phyloP scores from a whole-genome alignment of 2,113 vertebrate species.

The Telmatochromis brichardi region DNA sequence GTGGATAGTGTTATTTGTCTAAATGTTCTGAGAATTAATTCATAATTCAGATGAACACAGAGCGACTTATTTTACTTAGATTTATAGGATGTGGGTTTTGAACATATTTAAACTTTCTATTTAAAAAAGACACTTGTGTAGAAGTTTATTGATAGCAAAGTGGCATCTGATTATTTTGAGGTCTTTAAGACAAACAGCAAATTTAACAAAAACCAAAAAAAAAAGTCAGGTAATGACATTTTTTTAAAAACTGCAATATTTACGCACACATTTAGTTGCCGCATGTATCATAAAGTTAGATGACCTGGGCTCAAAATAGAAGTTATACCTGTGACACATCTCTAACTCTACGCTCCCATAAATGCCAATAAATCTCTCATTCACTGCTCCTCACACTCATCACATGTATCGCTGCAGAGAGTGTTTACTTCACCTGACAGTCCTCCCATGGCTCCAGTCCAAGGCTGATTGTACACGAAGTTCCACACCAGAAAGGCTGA shows the following conservation, averaged over 20 bases:
- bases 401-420: not conserved
- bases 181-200: not conserved
- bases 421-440: conserved; percentile 77
- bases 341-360: not conserved
- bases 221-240: not conserved
- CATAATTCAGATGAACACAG: not conserved
- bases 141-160: not conserved
- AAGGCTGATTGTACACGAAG: conserved; percentile 76
- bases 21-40: not conserved
- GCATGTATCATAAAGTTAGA: not conserved
- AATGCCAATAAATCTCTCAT: not conserved
- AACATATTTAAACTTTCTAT: not conserved
- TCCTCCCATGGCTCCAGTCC: conserved; percentile 85
- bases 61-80: not conserved
- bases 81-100: not conserved
- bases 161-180: not conserved
- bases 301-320: not conserved
- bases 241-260: not conserved
- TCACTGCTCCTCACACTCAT: not conserved
- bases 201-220: not conserved
- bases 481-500: conserved; percentile 86
- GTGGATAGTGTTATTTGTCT: not conserved
- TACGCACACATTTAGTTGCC: not conserved
- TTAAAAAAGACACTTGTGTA: not conserved
- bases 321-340: not conserved